Conservation (phyloP, 2,113 vertebrate genomes). For the Notarius lentiginosus region DNA sequence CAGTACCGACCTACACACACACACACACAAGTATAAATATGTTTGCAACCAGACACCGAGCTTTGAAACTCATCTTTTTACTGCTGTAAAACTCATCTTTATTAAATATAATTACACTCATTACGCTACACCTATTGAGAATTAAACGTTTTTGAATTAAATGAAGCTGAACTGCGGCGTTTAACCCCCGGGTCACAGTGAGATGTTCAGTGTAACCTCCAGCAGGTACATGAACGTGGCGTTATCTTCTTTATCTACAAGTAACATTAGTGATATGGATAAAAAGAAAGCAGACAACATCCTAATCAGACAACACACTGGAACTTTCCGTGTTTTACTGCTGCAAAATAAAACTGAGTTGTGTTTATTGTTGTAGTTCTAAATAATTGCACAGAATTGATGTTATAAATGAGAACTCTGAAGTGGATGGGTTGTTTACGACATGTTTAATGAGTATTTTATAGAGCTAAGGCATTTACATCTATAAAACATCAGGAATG, state of each 20-base stretch:
- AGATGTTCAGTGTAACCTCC: neutral
- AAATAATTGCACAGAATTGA: neutral
- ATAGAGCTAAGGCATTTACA: neutral
- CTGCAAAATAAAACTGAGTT: neutral
- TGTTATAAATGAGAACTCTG: slow-evolving; percentile 26
- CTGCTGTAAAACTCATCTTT: neutral
- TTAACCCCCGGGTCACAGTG: too few species aligned
- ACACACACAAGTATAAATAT: slow-evolving; percentile 11
- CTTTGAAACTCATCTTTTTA: neutral
- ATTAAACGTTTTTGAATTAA: too few species aligned
- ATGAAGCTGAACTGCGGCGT: neutral
- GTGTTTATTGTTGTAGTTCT: neutral
- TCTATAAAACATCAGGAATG: neutral
- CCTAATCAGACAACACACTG: neutral
- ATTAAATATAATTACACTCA: neutral
- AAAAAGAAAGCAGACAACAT: neutral
- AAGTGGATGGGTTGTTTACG: neutral
- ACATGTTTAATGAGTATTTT: neutral
- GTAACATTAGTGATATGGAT: neutral
- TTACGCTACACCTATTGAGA: neutral
- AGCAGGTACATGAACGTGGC: neutral
- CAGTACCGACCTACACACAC: slow-evolving; percentile 84
- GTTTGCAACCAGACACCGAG: too few species aligned
- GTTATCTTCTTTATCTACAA: neutral
- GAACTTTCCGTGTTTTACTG: neutral